Conservation (phyloP, 2,797 vertebrate species). For the Clarias fuscus region DNA sequence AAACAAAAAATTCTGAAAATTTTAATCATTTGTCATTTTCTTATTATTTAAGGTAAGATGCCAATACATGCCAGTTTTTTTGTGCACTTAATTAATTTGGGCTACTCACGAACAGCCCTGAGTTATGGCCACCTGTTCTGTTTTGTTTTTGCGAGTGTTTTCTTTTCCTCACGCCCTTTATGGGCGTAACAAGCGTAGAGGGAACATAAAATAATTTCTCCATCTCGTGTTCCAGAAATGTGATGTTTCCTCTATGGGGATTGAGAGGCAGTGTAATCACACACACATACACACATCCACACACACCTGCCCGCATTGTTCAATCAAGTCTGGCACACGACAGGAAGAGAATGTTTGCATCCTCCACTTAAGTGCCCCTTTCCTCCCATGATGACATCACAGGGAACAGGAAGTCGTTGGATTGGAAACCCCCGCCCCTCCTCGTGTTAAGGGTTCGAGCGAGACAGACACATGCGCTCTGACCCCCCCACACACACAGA, state of each 20-base stretch:
- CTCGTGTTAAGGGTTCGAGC: slow-evolving; percentile 69
- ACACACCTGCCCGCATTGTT: slow-evolving; percentile 52
- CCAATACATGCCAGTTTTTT: not conserved
- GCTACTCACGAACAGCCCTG: not conserved
- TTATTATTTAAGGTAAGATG: not conserved
- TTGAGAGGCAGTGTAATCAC: slow-evolving; percentile 11
- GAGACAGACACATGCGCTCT: slow-evolving; percentile 10
- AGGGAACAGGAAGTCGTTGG: slow-evolving; percentile 87
- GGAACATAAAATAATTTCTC: slow-evolving; percentile 58
- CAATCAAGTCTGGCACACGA: slow-evolving; percentile 78
- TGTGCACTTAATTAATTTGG: not conserved
- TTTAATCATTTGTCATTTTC: not conserved
- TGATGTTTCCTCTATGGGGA: slow-evolving; percentile 76
- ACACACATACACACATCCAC: slow-evolving; percentile 29
- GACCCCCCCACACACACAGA: slow-evolving; percentile 67
- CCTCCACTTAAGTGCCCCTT: slow-evolving; percentile 81
- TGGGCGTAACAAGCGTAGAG: slow-evolving; percentile 16
- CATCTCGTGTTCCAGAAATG: slow-evolving; percentile 72
- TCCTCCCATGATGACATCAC: slow-evolving; percentile 82
- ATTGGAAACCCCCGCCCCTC: slow-evolving; percentile 69
- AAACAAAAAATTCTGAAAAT: not conserved
- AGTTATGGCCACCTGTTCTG: not conserved
- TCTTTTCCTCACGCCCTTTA: slow-evolving; percentile 25
- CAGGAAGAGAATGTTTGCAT: slow-evolving; percentile 90
- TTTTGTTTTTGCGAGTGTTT: not conserved